Percentiles rank a stretch among this genome's conserved stretches.
These are phyloP conservation scores for Platynereis dumerilii DNA, from an alignment of 2,888 invertebrate species.

Conservation along the genomic window DNA sequence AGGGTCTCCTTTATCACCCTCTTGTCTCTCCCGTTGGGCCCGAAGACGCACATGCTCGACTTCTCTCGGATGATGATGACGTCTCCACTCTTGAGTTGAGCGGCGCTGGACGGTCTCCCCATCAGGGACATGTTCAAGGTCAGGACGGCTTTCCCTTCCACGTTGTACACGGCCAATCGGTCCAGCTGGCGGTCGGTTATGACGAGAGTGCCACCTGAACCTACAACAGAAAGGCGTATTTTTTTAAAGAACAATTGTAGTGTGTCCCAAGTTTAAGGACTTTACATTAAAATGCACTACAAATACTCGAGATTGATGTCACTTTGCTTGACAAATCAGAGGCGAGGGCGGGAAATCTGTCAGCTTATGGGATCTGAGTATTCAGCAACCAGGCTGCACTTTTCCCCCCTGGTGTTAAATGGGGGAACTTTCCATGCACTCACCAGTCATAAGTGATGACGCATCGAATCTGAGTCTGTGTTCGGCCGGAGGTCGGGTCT, in stretches of 20 bases:
- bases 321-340: no score
- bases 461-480: constrained; percentile 23
- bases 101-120: constrained; percentile 22
- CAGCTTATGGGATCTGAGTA: no score
- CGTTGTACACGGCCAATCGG: constrained; percentile 12
- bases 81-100: constrained; percentile 14
- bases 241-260: no score
- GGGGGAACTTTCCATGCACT: no score
- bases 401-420: no score
- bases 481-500: constrained; percentile 11
- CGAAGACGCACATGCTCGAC: constrained; percentile 27
- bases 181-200: constrained; percentile 30
- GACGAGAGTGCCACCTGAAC: neutral
- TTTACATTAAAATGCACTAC: no score
- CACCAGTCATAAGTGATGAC: constrained; percentile 8
- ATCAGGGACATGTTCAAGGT: constrained; percentile 16
- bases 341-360: no score
- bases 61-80: constrained; percentile 29
- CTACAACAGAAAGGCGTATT: no score
- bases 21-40: constrained; percentile 20
- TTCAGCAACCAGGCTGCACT: no score
- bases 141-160: neutral
- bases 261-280: no score
- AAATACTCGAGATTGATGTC: no score
- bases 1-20: constrained; percentile 25